These are phyloP conservation scores for Puffinus mauretanicus DNA, from an alignment of 2,113 vertebrate genomes.

Conservation along the genomic window DNA sequence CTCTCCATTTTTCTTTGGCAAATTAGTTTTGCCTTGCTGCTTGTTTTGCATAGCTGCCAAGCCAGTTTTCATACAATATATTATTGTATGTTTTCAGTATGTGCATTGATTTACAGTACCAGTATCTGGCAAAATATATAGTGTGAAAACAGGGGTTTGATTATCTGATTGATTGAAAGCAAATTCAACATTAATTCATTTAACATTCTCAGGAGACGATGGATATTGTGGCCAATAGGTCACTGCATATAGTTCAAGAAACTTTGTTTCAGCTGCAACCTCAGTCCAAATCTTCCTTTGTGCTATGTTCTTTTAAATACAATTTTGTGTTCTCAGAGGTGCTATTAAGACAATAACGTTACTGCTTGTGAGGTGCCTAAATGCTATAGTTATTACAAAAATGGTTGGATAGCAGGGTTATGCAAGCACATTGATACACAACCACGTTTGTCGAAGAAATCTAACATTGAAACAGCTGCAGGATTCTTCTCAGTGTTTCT, in stretches of 20 bases:
- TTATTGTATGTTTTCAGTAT: neutral
- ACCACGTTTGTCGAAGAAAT: neutral
- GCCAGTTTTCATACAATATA: neutral
- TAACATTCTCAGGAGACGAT: neutral
- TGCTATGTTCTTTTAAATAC: neutral
- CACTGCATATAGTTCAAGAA: neutral
- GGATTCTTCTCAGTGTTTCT: neutral
- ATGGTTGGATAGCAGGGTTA: neutral
- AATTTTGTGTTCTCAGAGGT: neutral
- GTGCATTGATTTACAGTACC: neutral
- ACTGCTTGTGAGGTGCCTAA: neutral
- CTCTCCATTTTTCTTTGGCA: neutral
- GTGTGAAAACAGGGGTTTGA: neutral
- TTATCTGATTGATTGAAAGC: neutral
- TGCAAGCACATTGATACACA: neutral
- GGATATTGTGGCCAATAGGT: neutral
- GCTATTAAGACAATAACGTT: neutral
- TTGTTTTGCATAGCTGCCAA: neutral
- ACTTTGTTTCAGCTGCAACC: neutral
- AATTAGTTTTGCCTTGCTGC: neutral
- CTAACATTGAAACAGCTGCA: neutral
- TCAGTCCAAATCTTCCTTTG: neutral
- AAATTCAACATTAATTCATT: neutral
- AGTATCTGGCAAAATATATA: neutral
- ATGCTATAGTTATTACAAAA: neutral